Evolutionary conservation across 1,140 invertebrate genomes (phyloP).

Genomic region (Atta cephalotes): DNA sequence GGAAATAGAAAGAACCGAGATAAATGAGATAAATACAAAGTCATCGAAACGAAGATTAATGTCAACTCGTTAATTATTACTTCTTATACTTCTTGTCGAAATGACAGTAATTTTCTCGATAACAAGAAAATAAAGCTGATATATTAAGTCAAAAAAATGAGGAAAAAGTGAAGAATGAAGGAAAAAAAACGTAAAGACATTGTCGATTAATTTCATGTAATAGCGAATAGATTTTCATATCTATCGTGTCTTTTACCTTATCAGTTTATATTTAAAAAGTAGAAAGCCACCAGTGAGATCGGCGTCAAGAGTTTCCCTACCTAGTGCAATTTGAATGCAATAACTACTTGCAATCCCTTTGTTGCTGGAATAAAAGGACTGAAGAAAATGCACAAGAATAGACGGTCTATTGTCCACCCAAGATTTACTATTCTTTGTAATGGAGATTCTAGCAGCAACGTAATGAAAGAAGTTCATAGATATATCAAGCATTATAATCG

Average conservation of each 20-base stretch:
- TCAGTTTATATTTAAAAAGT: background rate
- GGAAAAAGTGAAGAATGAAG: background rate
- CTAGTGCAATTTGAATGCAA: constrained; percentile 45
- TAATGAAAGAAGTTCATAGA: constrained; percentile 31
- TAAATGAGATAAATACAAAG: constrained; percentile 57
- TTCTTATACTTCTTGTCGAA: background rate
- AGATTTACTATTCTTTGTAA: constrained; percentile 56
- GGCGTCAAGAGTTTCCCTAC: constrained; percentile 32
- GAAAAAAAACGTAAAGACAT: background rate
- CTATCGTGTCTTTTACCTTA: background rate
- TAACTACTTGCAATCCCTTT: constrained; percentile 50
- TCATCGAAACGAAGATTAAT: constrained; percentile 67
- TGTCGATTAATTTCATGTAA: constrained; percentile 29
- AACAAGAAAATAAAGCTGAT: constrained; percentile 23
- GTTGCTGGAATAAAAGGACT: constrained; percentile 46
- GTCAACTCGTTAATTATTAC: constrained; percentile 23
- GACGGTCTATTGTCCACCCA: constrained; percentile 27
- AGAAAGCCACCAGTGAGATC: constrained; percentile 3
- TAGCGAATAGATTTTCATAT: background rate
- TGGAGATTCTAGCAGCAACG: constrained; percentile 7
- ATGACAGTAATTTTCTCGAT: constrained; percentile 44
- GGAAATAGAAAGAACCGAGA: background rate
- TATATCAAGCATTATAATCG: constrained; percentile 17
- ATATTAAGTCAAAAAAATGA: constrained; percentile 42
- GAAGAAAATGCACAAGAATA: constrained; percentile 52